Evolutionary conservation across 1,140 invertebrate genomes (phyloP).

Genomic region (Cryptotermes secundus): DNA sequence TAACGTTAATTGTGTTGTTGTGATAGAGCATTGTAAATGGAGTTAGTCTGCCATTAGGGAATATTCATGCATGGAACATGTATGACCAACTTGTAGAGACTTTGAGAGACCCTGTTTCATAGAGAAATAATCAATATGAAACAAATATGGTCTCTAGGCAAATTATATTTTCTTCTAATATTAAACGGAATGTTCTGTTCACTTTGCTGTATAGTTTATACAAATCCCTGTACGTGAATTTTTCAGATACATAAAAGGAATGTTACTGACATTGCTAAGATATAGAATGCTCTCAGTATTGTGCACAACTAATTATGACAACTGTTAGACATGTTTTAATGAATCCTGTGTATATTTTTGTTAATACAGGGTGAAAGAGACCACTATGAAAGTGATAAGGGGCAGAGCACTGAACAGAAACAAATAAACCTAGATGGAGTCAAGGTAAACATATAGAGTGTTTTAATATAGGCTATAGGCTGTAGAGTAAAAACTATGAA

Average conservation of each 20-base stretch:
- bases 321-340: background rate
- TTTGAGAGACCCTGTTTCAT: no score
- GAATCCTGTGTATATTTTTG: background rate
- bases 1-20: no score
- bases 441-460: background rate
- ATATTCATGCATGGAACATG: no score
- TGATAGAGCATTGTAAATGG: no score
- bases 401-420: background rate
- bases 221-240: background rate
- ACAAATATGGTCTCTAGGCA: no score
- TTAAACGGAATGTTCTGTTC: background rate
- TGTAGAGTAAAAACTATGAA: no score
- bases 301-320: background rate
- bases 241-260: no score
- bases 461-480: no score
- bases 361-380: background rate
- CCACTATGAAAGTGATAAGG: background rate
- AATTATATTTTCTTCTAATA: no score
- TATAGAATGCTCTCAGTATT: background rate
- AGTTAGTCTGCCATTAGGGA: no score
- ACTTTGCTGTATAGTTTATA: background rate
- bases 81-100: no score
- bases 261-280: background rate
- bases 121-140: no score
- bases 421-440: background rate